Conservation (phyloP, 2,113 vertebrate species). For the Collichthys lucidus region DNA sequence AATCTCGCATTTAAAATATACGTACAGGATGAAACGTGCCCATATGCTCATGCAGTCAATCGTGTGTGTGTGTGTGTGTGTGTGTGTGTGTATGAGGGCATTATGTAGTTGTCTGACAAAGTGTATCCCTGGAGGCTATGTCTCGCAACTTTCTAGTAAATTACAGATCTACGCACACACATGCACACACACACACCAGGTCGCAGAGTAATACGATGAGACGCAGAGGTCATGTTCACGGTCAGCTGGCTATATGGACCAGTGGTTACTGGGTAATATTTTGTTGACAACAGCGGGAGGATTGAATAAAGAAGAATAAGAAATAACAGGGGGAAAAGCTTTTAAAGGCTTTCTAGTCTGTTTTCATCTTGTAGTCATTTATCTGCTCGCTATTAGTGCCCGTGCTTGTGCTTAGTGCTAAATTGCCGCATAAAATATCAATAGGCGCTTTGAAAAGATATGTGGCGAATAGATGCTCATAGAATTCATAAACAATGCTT, state of each 20-base stretch:
- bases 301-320: slow-evolving; percentile 12
- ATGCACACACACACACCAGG: neutral
- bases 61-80: slow-evolving; percentile 7
- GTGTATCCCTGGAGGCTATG: slow-evolving; percentile 36
- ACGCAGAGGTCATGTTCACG: slow-evolving; percentile 47
- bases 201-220: slow-evolving; percentile 48
- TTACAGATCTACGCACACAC: slow-evolving; percentile 11
- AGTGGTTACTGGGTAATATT: slow-evolving; percentile 2
- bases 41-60: neutral
- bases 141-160: slow-evolving; percentile 49
- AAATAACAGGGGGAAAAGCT: neutral
- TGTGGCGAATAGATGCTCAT: neutral
- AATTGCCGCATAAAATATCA: neutral
- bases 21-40: neutral
- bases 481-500: neutral
- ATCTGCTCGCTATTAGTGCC: neutral
- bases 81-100: neutral
- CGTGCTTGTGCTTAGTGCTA: neutral
- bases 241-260: slow-evolving; percentile 53
- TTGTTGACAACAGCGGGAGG: slow-evolving; percentile 1
- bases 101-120: slow-evolving; percentile 40
- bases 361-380: neutral
- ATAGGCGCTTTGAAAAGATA: neutral
- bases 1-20: neutral
- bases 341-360: neutral